Evolutionary conservation across 2,888 invertebrate genomes (phyloP).

Genomic region (Eristalinus sepulchralis): DNA sequence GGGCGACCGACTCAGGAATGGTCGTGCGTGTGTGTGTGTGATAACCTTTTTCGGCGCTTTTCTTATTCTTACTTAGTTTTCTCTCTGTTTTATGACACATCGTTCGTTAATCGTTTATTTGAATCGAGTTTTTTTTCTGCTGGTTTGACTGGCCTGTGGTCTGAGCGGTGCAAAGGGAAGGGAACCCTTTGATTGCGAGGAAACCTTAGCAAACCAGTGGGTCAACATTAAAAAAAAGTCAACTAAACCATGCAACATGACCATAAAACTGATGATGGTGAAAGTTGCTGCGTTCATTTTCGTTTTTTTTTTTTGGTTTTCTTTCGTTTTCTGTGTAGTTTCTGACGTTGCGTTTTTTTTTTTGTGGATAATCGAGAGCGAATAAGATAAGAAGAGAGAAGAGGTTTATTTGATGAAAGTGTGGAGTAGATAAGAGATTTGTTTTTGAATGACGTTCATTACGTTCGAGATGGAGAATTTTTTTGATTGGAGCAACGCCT

Average conservation of each 20-base stretch:
- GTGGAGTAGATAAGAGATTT: neutral
- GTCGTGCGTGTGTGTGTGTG: neutral
- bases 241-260: constrained; percentile 23
- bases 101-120: neutral
- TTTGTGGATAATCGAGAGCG: constrained; percentile 20
- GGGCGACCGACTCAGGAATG: neutral
- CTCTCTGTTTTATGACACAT: constrained; percentile 23
- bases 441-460: no score
- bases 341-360: neutral
- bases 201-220: constrained; percentile 39
- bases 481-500: no score
- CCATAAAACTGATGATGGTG: constrained; percentile 28
- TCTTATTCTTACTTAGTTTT: constrained; percentile 16
- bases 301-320: neutral
- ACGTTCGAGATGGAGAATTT: no score
- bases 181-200: constrained; percentile 17
- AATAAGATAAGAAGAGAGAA: neutral
- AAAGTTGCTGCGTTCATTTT: constrained; percentile 26
- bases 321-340: neutral
- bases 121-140: neutral
- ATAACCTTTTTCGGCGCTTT: neutral
- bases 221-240: constrained; percentile 33
- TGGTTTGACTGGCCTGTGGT: neutral
- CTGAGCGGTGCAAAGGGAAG: neutral
- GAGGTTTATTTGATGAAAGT: neutral